Evolutionary conservation across 2,113 vertebrate genomes (phyloP).

Genomic region (Sminthopsis crassicaudata): DNA sequence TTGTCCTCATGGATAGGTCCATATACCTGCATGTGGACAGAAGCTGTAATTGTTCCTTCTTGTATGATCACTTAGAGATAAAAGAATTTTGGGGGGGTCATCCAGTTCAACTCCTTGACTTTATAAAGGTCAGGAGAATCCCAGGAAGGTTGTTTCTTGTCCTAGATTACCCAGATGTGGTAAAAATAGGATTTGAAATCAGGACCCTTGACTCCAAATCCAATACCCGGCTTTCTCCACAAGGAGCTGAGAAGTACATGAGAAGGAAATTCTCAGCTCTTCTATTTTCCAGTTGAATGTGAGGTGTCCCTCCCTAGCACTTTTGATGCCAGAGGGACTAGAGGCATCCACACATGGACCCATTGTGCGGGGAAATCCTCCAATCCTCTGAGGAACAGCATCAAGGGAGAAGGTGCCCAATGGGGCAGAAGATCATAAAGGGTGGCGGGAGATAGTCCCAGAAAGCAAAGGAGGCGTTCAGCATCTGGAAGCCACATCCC

Average conservation of each 20-base stretch:
- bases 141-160: neutral
- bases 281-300: neutral
- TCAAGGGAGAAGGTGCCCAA: neutral
- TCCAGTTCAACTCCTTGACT: too few species aligned
- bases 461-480: constrained; percentile 71
- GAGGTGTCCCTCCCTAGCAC: neutral
- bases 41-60: neutral
- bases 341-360: neutral
- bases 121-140: neutral
- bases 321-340: fast-evolving
- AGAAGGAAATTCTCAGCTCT: neutral
- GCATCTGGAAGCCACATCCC: constrained; percentile 75
- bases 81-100: neutral
- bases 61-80: neutral
- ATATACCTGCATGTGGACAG: neutral
- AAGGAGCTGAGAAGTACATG: neutral
- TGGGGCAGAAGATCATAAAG: constrained; percentile 35
- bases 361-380: neutral
- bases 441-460: constrained; percentile 58
- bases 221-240: neutral
- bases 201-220: neutral
- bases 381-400: neutral
- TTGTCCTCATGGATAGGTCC: neutral
- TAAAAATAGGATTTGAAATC: neutral
- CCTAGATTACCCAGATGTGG: neutral